Conservation (phyloP, 2,797 vertebrate genomes). For the Knipowitschia caucasica region DNA sequence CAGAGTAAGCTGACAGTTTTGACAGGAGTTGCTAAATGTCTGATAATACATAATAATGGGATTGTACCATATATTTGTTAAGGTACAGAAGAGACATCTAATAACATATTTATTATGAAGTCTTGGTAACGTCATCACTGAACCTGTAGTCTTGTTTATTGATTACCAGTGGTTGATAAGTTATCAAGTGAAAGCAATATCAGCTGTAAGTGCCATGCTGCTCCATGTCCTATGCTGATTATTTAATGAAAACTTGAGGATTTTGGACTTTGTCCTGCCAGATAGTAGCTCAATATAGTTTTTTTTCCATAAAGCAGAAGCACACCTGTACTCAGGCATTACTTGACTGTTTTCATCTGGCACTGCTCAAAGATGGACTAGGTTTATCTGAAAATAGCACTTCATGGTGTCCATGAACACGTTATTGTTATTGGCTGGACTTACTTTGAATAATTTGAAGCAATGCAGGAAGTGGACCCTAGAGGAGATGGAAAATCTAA, state of each 20-base stretch:
- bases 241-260: conserved; percentile 35
- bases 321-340: conserved; percentile 3
- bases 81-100: no score
- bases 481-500: no score
- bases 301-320: conserved; percentile 10
- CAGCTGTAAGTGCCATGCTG: conserved; percentile 27
- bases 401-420: no score
- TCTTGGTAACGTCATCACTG: neutral
- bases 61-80: no score
- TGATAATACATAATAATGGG: no score
- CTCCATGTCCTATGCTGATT: conserved; percentile 41
- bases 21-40: neutral
- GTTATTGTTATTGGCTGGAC: no score
- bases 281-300: conserved; percentile 38
- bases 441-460: no score
- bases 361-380: no score
- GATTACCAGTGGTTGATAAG: conserved; percentile 31
- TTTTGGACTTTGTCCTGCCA: conserved; percentile 68
- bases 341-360: neutral
- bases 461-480: no score
- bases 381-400: no score
- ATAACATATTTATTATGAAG: no score
- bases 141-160: conserved; percentile 16
- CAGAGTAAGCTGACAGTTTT: conserved; percentile 75
- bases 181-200: conserved; percentile 47